These are phyloP conservation scores for Malaclemys terrapin DNA, from an alignment of 2,113 vertebrate species.

Conservation along the genomic window DNA sequence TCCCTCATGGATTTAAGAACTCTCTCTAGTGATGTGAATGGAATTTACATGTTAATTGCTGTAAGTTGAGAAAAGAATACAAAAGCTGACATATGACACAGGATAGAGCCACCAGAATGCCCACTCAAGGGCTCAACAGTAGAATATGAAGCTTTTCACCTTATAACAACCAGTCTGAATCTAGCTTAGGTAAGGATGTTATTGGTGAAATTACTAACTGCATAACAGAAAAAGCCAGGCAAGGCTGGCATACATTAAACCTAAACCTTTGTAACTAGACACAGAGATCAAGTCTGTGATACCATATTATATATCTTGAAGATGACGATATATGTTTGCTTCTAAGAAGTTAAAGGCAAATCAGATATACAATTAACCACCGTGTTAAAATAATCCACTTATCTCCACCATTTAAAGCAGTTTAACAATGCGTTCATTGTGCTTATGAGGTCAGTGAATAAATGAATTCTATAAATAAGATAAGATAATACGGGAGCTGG, in stretches of 20 bases:
- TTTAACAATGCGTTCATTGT: background rate
- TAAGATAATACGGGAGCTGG: background rate
- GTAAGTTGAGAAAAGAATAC: background rate
- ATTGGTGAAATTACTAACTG: background rate
- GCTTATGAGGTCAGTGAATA: background rate
- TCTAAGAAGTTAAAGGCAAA: background rate
- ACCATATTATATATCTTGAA: background rate
- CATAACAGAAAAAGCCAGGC: background rate
- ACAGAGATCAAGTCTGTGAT: background rate
- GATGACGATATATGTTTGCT: background rate
- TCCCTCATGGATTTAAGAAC: background rate
- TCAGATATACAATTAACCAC: background rate
- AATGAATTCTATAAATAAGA: background rate
- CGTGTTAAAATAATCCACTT: background rate
- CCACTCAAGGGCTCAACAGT: background rate
- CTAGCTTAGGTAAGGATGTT: background rate
- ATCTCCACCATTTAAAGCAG: background rate
- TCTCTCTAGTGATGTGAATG: background rate
- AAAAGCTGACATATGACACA: background rate
- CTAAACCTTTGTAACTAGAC: background rate
- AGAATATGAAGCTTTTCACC: background rate
- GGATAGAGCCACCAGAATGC: background rate
- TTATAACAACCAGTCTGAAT: background rate
- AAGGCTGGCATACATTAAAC: background rate
- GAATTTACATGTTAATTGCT: background rate